These are phyloP conservation scores for Tragulus kanchil DNA, from an alignment of 2,113 vertebrate species.

Conservation along the genomic window DNA sequence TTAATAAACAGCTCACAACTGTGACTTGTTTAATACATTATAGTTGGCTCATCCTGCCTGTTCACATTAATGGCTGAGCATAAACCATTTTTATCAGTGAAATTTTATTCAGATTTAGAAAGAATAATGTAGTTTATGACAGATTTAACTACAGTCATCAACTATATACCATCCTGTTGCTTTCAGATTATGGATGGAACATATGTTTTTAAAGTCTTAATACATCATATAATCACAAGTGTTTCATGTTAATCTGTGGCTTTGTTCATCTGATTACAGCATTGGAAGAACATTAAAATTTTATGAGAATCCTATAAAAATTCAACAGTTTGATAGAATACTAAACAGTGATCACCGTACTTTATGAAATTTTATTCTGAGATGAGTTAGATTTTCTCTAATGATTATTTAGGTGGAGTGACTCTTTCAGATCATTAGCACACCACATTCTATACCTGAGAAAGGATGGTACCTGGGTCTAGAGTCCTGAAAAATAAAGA, in stretches of 20 bases:
- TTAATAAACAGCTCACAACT: constrained; percentile 66
- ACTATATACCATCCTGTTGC: constrained; percentile 71
- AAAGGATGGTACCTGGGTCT: background rate
- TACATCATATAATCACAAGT: constrained; percentile 63
- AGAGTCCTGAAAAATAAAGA: background rate
- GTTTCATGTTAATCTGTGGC: constrained; percentile 73
- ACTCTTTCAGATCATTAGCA: background rate
- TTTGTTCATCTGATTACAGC: constrained; percentile 79
- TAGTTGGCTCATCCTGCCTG: constrained; percentile 73
- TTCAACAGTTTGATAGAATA: constrained; percentile 75
- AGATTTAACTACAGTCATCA: constrained; percentile 77
- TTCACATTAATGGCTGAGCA: constrained; percentile 76
- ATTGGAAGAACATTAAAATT: constrained; percentile 71
- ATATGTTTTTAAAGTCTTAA: constrained; percentile 77
- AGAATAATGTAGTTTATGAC: constrained; percentile 80
- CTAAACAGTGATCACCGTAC: background rate
- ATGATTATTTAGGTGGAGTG: constrained; percentile 29
- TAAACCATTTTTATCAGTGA: constrained; percentile 80
- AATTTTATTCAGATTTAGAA: constrained; percentile 83
- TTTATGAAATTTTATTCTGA: constrained; percentile 44
- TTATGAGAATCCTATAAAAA: constrained; percentile 74
- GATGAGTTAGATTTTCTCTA: constrained; percentile 32
- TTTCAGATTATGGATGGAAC: constrained; percentile 75
- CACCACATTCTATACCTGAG: background rate
- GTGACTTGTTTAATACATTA: constrained; percentile 75